Evolutionary conservation across 2,888 invertebrate species (phyloP).

Genomic region (Peribatodes rhomboidaria): DNA sequence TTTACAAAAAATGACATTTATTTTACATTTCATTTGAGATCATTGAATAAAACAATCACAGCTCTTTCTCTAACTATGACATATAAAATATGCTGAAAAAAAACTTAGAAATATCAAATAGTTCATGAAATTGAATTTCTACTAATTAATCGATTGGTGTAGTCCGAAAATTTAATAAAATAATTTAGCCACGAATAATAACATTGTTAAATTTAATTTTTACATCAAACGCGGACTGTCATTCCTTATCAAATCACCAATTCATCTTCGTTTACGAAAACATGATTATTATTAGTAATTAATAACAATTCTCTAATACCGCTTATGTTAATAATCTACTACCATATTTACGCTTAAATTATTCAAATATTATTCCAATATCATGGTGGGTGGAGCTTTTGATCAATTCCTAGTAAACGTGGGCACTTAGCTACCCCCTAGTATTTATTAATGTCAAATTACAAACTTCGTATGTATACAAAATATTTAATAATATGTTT

Average conservation of each 20-base stretch:
- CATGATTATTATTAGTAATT: constrained; percentile 38
- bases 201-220: neutral
- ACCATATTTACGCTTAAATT: constrained; percentile 43
- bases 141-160: neutral
- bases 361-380: constrained; percentile 35
- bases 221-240: neutral
- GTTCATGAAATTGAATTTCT: neutral
- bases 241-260: constrained; percentile 19
- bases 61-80: constrained; percentile 41
- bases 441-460: no score
- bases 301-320: constrained; percentile 49
- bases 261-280: constrained; percentile 42
- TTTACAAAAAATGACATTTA: constrained; percentile 69
- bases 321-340: constrained; percentile 31
- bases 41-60: constrained; percentile 47
- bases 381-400: constrained; percentile 47
- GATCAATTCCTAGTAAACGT: constrained; percentile 35
- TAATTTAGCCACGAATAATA: neutral
- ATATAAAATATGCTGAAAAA: constrained; percentile 20
- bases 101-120: constrained; percentile 11
- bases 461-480: no score
- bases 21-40: constrained; percentile 58
- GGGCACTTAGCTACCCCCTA: constrained; percentile 3
- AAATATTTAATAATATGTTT: no score
- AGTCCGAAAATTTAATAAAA: neutral